Evolutionary conservation across 2,113 vertebrate genomes (phyloP).

Genomic region (Boulengeromyrus knoepffleri): DNA sequence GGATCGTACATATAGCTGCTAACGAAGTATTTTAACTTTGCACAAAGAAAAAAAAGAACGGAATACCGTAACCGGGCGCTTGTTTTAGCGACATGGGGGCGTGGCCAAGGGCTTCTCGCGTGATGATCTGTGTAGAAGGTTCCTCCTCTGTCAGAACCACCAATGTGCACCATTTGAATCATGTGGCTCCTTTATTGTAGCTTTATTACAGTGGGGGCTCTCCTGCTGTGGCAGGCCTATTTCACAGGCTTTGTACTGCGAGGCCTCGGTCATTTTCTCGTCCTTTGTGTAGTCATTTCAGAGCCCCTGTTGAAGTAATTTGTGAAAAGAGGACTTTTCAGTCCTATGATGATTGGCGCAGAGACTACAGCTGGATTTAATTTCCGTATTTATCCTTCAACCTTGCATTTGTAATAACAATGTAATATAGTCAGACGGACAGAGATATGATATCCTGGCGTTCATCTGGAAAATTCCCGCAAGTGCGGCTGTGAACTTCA

Average conservation of each 20-base stretch:
- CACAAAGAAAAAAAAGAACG: neutral
- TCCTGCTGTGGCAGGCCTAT: neutral
- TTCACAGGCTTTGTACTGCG: neutral
- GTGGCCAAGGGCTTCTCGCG: neutral
- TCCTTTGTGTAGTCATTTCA: neutral
- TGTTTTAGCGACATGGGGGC: neutral
- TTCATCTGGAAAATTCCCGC: neutral
- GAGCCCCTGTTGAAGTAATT: neutral
- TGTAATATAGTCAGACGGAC: neutral
- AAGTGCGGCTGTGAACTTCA: neutral
- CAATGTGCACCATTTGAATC: neutral
- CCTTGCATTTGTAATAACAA: neutral
- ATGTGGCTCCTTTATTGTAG: neutral
- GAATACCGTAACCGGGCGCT: neutral
- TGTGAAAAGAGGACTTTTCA: neutral
- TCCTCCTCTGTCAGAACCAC: neutral
- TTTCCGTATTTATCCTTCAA: constrained; percentile 1
- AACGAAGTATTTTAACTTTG: neutral
- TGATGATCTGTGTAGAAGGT: neutral
- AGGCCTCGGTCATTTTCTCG: neutral
- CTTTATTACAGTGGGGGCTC: neutral
- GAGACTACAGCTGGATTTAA: neutral
- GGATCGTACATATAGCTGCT: neutral
- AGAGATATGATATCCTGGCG: neutral
- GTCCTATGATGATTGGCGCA: neutral